A percentile compares a stretch with the other conserved stretches of the same genome.
These are phyloP conservation scores for Tipula confusa DNA, from an alignment of 2,888 invertebrate species.

Conservation along the genomic window DNA sequence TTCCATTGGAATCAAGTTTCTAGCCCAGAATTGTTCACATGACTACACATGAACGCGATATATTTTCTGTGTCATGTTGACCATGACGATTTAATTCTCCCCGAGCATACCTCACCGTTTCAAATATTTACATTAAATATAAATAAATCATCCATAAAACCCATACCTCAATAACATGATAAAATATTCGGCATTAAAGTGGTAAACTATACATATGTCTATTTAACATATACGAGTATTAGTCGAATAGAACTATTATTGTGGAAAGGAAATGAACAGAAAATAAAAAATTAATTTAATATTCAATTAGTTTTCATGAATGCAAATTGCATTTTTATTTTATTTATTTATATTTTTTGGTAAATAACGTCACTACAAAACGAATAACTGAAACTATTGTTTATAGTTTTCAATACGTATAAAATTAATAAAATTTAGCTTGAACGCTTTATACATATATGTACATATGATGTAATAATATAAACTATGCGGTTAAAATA, in stretches of 20 bases:
- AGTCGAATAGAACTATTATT: not conserved
- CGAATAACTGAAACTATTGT: not conserved
- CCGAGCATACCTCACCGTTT: not conserved
- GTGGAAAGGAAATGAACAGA: not conserved
- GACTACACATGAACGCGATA: not conserved
- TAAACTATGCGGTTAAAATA: not conserved
- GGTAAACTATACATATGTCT: not conserved
- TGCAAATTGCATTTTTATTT: slow-evolving; percentile 20
- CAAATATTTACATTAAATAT: not conserved
- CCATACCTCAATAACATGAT: not conserved
- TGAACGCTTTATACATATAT: not conserved
- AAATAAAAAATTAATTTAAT: not conserved
- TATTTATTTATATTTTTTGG: not conserved
- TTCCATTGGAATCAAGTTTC: too few species aligned
- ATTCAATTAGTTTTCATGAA: slow-evolving; percentile 20
- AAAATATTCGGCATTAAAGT: not conserved
- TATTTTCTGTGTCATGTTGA: not conserved
- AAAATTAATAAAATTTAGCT: not conserved
- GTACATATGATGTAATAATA: not conserved
- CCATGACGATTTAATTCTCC: not conserved
- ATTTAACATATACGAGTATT: not conserved
- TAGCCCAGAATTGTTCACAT: not conserved
- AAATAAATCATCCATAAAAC: not conserved
- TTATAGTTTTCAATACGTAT: not conserved
- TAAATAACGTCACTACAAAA: not conserved